phyloP scores from a whole-genome alignment of 2,888 invertebrate genomes.

The Tipula confusa region DNA sequence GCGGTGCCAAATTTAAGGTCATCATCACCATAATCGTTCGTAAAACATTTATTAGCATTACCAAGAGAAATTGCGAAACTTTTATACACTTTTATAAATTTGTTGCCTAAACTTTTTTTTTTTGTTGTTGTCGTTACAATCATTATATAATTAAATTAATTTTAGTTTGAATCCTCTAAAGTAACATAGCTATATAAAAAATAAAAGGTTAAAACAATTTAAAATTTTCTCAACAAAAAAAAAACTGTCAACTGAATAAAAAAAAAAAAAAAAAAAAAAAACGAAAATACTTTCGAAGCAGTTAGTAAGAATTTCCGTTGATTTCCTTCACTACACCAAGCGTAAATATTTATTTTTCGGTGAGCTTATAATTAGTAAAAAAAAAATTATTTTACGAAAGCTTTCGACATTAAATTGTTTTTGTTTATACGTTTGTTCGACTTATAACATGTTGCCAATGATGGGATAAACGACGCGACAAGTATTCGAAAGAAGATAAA shows the following conservation, averaged over 20 bases:
- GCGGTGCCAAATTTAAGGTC: not conserved
- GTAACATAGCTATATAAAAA: not conserved
- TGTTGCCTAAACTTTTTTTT: not conserved
- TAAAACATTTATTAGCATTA: not conserved
- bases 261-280: not conserved
- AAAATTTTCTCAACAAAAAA: not conserved
- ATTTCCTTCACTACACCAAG: not conserved
- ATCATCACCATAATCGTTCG: not conserved
- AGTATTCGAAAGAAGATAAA: not conserved
- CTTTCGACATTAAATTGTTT: not conserved
- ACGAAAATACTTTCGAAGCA: conserved; percentile 4
- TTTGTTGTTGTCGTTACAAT: not conserved
- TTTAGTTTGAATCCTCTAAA: not conserved
- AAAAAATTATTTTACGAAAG: not conserved
- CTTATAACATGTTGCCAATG: not conserved
- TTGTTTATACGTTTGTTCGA: not conserved
- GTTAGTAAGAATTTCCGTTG: not conserved
- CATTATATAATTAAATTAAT: not conserved
- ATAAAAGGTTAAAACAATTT: not conserved
- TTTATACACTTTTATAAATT: not conserved
- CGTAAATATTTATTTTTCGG: not conserved
- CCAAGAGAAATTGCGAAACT: not conserved
- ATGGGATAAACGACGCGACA: not conserved
- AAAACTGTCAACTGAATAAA: not conserved
- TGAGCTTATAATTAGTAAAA: not conserved